These are phyloP conservation scores for Baccha elongata DNA, from an alignment of 2,888 invertebrate genomes.

Conservation along the genomic window DNA sequence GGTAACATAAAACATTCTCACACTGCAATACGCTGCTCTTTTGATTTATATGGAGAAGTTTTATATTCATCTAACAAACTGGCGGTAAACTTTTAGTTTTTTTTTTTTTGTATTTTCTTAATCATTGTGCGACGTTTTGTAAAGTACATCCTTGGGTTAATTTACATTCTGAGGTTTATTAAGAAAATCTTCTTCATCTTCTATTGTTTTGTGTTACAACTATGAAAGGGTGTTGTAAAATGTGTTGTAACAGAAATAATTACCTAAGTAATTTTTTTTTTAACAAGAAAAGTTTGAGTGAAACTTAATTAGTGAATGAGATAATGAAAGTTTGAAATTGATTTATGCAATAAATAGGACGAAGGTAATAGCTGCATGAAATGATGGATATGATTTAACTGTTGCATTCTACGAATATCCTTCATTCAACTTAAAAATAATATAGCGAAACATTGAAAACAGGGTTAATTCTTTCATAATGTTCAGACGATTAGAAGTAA, in stretches of 20 bases:
- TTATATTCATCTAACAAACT: slow-evolving; percentile 24
- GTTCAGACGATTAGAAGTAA: no score
- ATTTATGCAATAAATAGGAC: no score
- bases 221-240: not conserved
- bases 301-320: slow-evolving; percentile 1
- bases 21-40: slow-evolving; percentile 53
- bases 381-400: no score
- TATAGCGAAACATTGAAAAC: no score
- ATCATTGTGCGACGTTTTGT: slow-evolving; percentile 5
- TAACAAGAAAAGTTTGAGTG: not conserved
- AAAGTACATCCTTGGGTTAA: slow-evolving; percentile 13
- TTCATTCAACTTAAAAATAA: no score
- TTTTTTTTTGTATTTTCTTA: not conserved
- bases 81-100: slow-evolving; percentile 5
- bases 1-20: slow-evolving; percentile 45
- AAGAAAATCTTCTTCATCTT: slow-evolving; percentile 6
- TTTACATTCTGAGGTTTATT: slow-evolving; percentile 26
- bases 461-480: no score
- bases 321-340: no score
- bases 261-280: not conserved
- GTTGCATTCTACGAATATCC: no score
- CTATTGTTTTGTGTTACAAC: not conserved
- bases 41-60: slow-evolving; percentile 45
- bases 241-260: not conserved
- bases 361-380: no score